phyloP scores from a whole-genome alignment of 2,888 invertebrate species.

The Conchocele bisecta region DNA sequence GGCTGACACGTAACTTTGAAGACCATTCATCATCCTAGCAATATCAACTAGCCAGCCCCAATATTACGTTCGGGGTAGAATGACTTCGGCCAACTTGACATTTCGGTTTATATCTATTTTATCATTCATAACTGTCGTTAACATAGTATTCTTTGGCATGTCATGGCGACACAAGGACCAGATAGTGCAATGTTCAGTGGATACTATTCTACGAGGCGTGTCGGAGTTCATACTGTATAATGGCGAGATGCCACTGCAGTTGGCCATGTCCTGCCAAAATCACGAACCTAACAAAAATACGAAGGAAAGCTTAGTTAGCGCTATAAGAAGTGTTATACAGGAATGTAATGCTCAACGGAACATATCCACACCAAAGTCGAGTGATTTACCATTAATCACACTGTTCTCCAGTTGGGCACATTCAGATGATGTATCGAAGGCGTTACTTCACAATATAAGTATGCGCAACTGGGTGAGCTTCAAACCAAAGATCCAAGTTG shows the following conservation, averaged over 20 bases:
- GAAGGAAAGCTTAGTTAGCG: conserved; percentile 21
- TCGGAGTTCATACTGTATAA: conserved; percentile 36
- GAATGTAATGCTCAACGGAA: conserved; percentile 13
- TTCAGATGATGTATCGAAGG: conserved; percentile 33
- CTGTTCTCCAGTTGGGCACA: conserved; percentile 64
- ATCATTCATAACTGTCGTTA: conserved; percentile 42
- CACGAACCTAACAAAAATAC: not conserved
- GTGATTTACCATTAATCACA: conserved; percentile 44
- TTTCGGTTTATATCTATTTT: conserved; percentile 44
- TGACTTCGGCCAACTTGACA: conserved; percentile 32
- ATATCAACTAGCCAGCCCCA: too few species aligned
- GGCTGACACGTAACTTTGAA: too few species aligned
- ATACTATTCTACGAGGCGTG: conserved; percentile 43
- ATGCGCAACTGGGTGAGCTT: conserved; percentile 61
- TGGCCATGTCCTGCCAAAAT: conserved; percentile 34
- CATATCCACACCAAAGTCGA: not conserved
- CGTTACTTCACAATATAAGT: conserved; percentile 52
- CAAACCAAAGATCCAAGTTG: conserved; percentile 51
- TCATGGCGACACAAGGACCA: conserved; percentile 31
- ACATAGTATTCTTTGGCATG: conserved; percentile 49
- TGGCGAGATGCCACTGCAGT: conserved; percentile 25
- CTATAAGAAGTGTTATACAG: conserved; percentile 32
- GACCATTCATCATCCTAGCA: too few species aligned
- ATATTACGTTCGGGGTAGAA: too few species aligned
- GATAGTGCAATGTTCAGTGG: conserved; percentile 38